Evolutionary conservation across 2,113 vertebrate genomes (phyloP), one percentile per base, ranked within the genome.

Genomic region (Gambusia affinis): DNA sequence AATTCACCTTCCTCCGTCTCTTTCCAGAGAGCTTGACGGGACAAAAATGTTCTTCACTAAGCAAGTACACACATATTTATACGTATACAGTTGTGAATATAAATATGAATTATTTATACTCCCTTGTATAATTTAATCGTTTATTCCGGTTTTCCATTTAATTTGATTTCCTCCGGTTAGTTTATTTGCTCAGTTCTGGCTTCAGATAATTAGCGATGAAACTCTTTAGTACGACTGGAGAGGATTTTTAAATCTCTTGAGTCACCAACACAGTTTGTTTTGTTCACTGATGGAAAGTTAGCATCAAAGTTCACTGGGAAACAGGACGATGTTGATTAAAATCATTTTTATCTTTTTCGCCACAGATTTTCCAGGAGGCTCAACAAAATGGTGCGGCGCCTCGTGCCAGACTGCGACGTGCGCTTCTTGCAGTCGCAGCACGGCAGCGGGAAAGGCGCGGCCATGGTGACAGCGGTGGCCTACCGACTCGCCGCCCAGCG

Each of bases 381-480:
- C 61, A 95, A 99, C 11, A 99, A 98, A 93, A 94, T 96, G 0
- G 96, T 98, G 62, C 89, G 96, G 22, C 93, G 94, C 44, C 94
- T 99, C 78, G 96, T 97, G 75, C 97, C 98, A 0, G 96, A 97
- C 82, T 98, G 97, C 0, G 97, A 98, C 0, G 92, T 99, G 78
- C 96, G 97, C 0, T 99, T 99, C 84, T 76, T 97, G 79, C 94
- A 95, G 42, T 99, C 98, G 0, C 97, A 97, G 78, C 96, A 97
- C 0, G 98, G 98, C 15, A 99, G 98, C 0, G 96, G 96, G 71
- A 99, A 99, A 74, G 98, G 98, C 0, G 96, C 98, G 0, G 98
- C 98, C 78, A 99, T 99, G 98, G 98, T 99, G 79, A 99, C 98
- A 0, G 98, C 98, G 0, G 98, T 99, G 79, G 98, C 97, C 0